Percentiles rank a stretch among this genome's conserved stretches.
Evolutionary conservation across 2,888 invertebrate genomes (phyloP).

Genomic region (Odontocerum albicorne): DNA sequence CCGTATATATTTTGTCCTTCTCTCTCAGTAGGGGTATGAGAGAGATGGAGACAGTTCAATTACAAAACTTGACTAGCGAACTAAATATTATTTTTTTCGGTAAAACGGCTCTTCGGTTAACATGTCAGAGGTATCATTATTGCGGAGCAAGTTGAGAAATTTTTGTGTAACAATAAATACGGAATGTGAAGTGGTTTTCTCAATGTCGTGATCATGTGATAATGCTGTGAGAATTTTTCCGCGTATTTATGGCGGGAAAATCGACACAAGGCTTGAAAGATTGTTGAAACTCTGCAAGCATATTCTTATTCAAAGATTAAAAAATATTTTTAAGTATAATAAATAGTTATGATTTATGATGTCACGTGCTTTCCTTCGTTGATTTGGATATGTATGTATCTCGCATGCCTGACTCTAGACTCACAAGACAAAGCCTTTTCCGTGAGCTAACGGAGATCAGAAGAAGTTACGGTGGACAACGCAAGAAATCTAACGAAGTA

Average conservation of each 20-base stretch:
- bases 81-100: conserved; percentile 7
- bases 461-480: no score
- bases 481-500: no score
- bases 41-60: conserved; percentile 29
- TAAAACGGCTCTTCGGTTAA: conserved; percentile 12
- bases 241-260: conserved; percentile 16
- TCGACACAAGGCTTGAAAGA: conserved; percentile 3
- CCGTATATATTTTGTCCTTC: conserved; percentile 26
- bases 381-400: no score
- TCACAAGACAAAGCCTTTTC: no score
- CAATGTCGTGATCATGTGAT: conserved; percentile 33
- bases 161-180: conserved; percentile 32
- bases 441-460: no score
- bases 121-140: conserved; percentile 1
- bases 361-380: no score
- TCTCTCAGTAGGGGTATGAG: conserved; percentile 10
- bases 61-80: conserved; percentile 32
- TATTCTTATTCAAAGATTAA: no score
- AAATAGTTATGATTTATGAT: no score
- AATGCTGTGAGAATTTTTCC: conserved; percentile 26
- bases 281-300: no score
- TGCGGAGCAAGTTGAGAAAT: conserved; percentile 4
- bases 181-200: conserved; percentile 34
- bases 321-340: no score
- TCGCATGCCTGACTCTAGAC: no score